These are phyloP conservation scores for Chelonus insularis DNA, from an alignment of 1,140 invertebrate species.

Conservation along the genomic window DNA sequence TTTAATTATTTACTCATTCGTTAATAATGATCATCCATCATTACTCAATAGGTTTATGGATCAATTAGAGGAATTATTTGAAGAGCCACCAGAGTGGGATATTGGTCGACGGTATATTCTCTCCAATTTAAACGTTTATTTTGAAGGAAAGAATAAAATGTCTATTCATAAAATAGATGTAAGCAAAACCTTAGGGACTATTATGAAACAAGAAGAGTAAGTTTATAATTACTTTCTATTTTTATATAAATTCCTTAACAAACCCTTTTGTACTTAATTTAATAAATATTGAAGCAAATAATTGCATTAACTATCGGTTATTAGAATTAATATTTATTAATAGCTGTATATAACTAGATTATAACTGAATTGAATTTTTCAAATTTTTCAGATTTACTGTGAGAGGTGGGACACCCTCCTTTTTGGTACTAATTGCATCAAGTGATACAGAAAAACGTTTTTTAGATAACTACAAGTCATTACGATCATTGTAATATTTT, in stretches of 20 bases:
- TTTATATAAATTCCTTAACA: too few species aligned
- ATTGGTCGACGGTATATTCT: conserved; percentile 68
- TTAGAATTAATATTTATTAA: too few species aligned
- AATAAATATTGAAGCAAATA: too few species aligned
- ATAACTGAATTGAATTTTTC: too few species aligned
- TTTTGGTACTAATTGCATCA: conserved; percentile 57
- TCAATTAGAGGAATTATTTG: conserved; percentile 76
- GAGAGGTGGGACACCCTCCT: conserved; percentile 59
- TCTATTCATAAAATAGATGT: conserved; percentile 67
- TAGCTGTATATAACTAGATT: too few species aligned
- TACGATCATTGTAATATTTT: neutral
- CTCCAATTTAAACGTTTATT: conserved; percentile 75
- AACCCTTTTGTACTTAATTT: too few species aligned
- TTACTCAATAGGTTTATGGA: conserved; percentile 66
- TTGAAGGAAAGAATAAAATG: conserved; percentile 72
- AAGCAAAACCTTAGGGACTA: conserved; percentile 65
- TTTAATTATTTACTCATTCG: too few species aligned
- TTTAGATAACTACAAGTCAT: conserved; percentile 42
- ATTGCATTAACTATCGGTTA: too few species aligned
- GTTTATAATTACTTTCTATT: too few species aligned
- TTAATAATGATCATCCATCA: too few species aligned
- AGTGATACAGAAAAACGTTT: conserved; percentile 56
- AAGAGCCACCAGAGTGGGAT: conserved; percentile 76
- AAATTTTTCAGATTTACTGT: conserved; percentile 60
- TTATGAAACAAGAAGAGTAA: conserved; percentile 65